Evolutionary conservation across 2,113 vertebrate genomes (phyloP).

Genomic region (Thunnus maccoyii): DNA sequence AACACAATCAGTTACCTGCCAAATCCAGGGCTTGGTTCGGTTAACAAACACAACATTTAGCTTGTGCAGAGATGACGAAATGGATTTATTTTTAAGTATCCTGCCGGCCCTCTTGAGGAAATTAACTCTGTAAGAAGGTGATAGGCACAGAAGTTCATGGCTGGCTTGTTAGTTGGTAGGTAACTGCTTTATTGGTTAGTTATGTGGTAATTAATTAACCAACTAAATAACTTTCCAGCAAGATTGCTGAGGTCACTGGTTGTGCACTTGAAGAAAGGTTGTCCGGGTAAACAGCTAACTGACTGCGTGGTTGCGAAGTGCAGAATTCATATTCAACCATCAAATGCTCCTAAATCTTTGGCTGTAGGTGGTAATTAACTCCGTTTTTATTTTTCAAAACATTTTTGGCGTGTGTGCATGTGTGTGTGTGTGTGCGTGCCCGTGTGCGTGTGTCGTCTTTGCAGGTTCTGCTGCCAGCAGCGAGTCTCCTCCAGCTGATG

Average conservation of each 20-base stretch:
- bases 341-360: background rate
- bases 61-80: no score
- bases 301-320: no score
- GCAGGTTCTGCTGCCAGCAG: conserved; percentile 94
- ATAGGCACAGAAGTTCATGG: background rate
- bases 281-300: background rate
- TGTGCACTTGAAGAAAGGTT: background rate
- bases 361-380: background rate
- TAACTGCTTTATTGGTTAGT: background rate
- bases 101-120: no score
- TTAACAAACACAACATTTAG: no score
- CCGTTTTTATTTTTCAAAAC: background rate
- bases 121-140: no score
- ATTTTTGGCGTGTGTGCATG: background rate
- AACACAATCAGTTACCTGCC: no score
- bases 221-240: background rate
- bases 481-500: conserved; percentile 95
- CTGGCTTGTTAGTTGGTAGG: background rate
- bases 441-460: background rate
- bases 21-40: no score
- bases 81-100: no score
- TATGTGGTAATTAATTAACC: background rate
- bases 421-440: no score
- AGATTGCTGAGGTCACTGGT: background rate
- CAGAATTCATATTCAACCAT: background rate